Evolutionary conservation across 2,797 vertebrate species (phyloP).

Genomic region (Coregonus suidteri): DNA sequence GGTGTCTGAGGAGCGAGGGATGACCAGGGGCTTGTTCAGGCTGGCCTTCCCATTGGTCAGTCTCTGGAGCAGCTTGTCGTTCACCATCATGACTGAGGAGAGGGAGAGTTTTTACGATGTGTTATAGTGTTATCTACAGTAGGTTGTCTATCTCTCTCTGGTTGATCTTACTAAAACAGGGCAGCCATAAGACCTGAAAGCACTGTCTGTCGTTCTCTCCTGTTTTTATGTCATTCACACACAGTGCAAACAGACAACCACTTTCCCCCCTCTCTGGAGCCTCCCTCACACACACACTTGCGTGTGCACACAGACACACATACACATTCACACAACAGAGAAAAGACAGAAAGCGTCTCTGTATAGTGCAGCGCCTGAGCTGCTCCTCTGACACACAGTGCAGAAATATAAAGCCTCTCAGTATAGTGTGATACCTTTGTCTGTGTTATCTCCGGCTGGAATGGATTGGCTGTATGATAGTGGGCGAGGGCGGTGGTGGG

Average conservation of each 20-base stretch:
- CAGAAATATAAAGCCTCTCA: background rate
- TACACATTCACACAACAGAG: background rate
- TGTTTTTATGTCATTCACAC: background rate
- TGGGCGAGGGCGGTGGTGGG: conserved; percentile 27
- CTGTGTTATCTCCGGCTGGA: conserved; percentile 60
- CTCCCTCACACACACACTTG: background rate
- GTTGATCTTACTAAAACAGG: too few species aligned
- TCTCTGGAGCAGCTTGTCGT: conserved; percentile 84
- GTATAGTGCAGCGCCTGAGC: background rate
- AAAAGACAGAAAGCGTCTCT: background rate
- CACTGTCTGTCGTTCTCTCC: background rate
- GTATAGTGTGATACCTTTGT: conserved; percentile 65
- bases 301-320: too few species aligned
- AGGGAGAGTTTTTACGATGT: background rate
- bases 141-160: too few species aligned
- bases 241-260: background rate
- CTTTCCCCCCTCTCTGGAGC: background rate
- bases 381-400: background rate
- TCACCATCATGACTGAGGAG: conserved; percentile 74
- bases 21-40: conserved; percentile 71
- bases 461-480: conserved; percentile 15
- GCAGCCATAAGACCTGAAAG: background rate
- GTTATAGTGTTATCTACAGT: background rate
- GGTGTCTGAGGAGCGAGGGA: conserved; percentile 74
- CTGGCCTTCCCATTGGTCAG: conserved; percentile 77